Conservation (phyloP, 1,140 invertebrate genomes). For the Eciton burchellii region DNA sequence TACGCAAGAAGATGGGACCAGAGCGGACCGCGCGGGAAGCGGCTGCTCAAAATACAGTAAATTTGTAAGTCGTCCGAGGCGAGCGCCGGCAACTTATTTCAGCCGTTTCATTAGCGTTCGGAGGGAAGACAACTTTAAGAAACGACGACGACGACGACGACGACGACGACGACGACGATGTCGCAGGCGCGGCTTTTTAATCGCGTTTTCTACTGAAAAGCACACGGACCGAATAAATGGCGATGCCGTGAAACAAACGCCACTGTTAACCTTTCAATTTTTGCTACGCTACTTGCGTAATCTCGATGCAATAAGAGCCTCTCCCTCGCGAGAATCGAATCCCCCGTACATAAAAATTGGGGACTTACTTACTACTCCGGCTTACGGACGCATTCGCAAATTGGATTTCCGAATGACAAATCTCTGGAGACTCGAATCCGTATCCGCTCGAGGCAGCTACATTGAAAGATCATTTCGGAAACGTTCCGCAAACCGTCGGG, state of each 20-base stretch:
- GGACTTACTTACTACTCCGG: too few species aligned
- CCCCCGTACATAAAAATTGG: too few species aligned
- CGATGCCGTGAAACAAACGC: slow-evolving; percentile 32
- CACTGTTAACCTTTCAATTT: slow-evolving; percentile 4
- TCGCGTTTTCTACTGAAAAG: slow-evolving; percentile 29
- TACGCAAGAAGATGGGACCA: slow-evolving; percentile 41
- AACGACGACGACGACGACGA: slow-evolving; percentile 27
- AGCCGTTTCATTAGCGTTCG: slow-evolving; percentile 58
- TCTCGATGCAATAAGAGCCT: not conserved
- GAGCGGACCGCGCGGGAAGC: slow-evolving; percentile 18
- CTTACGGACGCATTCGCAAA: not conserved
- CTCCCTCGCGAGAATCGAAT: too few species aligned
- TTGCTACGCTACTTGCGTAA: not conserved
- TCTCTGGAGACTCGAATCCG: slow-evolving; percentile 5
- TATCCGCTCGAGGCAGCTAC: not conserved
- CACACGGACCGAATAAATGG: slow-evolving; percentile 16
- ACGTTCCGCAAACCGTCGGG: slow-evolving; percentile 33
- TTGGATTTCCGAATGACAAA: not conserved
- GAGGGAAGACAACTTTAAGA: slow-evolving; percentile 55
- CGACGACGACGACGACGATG: slow-evolving; percentile 19
- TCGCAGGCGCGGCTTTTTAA: slow-evolving; percentile 42
- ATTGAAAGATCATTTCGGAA: not conserved
- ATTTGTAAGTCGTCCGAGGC: slow-evolving; percentile 60
- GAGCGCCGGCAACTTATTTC: slow-evolving; percentile 56
- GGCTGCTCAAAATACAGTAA: slow-evolving; percentile 59